Evolutionary conservation across 2,888 invertebrate genomes (phyloP).

Genomic region (Dastarcus helophoroides): DNA sequence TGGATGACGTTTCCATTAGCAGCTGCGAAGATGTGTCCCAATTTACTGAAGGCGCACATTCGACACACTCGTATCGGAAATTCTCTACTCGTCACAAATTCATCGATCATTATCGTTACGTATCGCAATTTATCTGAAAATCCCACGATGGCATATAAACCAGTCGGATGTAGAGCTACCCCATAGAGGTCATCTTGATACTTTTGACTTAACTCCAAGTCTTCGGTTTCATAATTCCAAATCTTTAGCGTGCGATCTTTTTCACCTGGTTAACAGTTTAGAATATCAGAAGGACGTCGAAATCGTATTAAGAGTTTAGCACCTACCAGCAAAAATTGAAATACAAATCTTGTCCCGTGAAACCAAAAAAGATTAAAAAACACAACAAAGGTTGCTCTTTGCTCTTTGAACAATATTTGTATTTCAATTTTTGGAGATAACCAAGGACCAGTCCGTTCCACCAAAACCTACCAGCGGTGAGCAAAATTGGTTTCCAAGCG

Average conservation of each 20-base stretch:
- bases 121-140: slow-evolving; percentile 85
- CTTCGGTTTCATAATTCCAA: slow-evolving; percentile 85
- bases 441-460: too few relatives aligned
- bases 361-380: too few relatives aligned
- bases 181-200: slow-evolving; percentile 76
- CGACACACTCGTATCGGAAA: slow-evolving; percentile 61
- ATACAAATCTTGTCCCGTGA: too few relatives aligned
- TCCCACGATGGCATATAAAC: slow-evolving; percentile 76
- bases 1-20: slow-evolving; percentile 77
- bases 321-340: too few relatives aligned
- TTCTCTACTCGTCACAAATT: slow-evolving; percentile 55
- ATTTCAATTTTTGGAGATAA: too few relatives aligned
- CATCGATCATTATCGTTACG: slow-evolving; percentile 79
- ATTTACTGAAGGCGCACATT: slow-evolving; percentile 67
- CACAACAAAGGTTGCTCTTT: too few relatives aligned
- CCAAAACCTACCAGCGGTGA: slow-evolving; percentile 60
- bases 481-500: slow-evolving; percentile 80
- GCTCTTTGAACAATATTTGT: too few relatives aligned
- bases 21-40: slow-evolving; percentile 85
- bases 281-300: too few relatives aligned
- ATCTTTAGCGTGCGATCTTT: slow-evolving; percentile 75
- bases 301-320: too few relatives aligned
- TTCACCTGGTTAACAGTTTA: slow-evolving; percentile 44
- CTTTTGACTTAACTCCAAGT: slow-evolving; percentile 48
- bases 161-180: slow-evolving; percentile 65